Conservation (phyloP, 2,888 invertebrate species). For the Aporophyla nigra region DNA sequence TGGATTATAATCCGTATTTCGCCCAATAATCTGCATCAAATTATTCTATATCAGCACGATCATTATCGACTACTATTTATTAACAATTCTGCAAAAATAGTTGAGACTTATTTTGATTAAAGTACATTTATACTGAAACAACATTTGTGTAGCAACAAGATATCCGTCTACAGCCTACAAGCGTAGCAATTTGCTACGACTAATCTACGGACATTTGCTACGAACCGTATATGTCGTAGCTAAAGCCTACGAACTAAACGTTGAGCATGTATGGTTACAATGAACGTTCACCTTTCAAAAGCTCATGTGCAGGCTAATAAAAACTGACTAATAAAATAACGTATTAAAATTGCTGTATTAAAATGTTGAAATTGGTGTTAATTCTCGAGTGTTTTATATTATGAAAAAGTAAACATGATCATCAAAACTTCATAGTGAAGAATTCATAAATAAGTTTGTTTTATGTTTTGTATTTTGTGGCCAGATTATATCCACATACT, state of each 20-base stretch:
- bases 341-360: constrained; percentile 25
- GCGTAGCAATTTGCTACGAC: constrained; percentile 44
- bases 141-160: neutral
- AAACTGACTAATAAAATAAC: neutral
- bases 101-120: neutral
- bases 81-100: neutral
- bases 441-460: neutral
- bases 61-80: neutral
- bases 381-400: constrained; percentile 22
- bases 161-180: neutral
- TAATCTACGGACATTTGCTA: constrained; percentile 32
- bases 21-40: neutral
- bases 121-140: too few relatives aligned
- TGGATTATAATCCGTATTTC: neutral
- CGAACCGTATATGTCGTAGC: constrained; percentile 33
- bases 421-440: constrained; percentile 10
- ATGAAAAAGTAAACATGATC: constrained; percentile 24
- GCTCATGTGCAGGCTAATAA: constrained; percentile 21
- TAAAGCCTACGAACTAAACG: neutral
- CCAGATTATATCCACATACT: neutral
- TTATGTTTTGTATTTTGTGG: neutral
- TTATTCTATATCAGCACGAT: neutral
- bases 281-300: constrained; percentile 1
- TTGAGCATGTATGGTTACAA: neutral
- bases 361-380: constrained; percentile 6